These are phyloP conservation scores for Neogobius melanostomus DNA, from an alignment of 2,113 vertebrate species.

Conservation along the genomic window DNA sequence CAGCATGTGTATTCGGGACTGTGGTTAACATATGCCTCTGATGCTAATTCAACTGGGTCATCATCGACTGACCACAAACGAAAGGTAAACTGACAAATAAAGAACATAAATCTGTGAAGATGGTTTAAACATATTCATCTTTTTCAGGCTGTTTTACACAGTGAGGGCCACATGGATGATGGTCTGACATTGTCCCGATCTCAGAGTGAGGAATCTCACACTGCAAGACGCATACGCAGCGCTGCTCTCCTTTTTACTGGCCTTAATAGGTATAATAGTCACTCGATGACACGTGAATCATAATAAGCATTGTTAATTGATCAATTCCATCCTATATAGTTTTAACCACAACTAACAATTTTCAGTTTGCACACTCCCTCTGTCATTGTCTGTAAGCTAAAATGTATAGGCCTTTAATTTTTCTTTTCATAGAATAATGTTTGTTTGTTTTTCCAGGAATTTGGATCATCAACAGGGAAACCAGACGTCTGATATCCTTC, in stretches of 20 bases:
- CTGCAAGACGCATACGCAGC: constrained; percentile 88
- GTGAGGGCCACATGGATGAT: constrained; percentile 97
- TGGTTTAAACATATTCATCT: not conserved
- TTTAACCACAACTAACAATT: no score
- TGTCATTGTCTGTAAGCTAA: not conserved
- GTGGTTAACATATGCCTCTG: constrained; percentile 89
- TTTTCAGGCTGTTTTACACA: constrained; percentile 88
- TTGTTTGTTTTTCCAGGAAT: constrained; percentile 71
- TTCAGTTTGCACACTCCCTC: no score
- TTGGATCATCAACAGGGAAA: constrained; percentile 83
- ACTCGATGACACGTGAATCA: not conserved
- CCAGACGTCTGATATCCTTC: constrained; percentile 63
- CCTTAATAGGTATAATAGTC: constrained; percentile 84
- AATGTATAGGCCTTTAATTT: not conserved
- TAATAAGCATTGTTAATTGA: no score
- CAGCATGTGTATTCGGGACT: constrained; percentile 89
- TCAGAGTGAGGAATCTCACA: constrained; percentile 89
- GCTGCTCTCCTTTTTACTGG: constrained; percentile 86
- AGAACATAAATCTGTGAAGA: not conserved
- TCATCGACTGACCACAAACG: constrained; percentile 80
- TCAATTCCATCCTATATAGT: no score
- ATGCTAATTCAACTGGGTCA: constrained; percentile 83
- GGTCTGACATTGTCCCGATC: constrained; percentile 91
- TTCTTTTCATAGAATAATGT: no score
- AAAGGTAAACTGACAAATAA: constrained; percentile 74